Conservation (phyloP, 2,888 invertebrate species). For the Orthonevra nobilis region DNA sequence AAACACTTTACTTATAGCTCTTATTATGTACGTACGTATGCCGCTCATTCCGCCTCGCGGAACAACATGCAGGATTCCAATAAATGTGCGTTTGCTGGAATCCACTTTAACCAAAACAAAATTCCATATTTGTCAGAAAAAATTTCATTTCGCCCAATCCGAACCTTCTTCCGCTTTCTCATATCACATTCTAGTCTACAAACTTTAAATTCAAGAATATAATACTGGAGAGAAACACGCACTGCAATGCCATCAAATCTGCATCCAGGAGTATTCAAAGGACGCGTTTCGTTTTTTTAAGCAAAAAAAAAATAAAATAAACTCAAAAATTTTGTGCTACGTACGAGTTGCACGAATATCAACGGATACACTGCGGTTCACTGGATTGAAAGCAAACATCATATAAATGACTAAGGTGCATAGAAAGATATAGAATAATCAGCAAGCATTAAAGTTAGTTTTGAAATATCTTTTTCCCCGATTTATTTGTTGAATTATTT, state of each 20-base stretch:
- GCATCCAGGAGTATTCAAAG: neutral
- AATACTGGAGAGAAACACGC: neutral
- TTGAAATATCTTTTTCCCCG: too few species aligned
- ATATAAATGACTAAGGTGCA: too few species aligned
- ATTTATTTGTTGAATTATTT: too few species aligned
- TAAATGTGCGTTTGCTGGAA: constrained; percentile 3
- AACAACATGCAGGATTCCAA: constrained; percentile 19
- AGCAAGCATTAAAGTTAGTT: too few species aligned
- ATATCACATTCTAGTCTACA: neutral
- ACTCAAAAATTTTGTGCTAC: constrained; percentile 1
- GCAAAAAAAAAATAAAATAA: constrained; percentile 1
- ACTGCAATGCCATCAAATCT: neutral
- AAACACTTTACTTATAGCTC: constrained; percentile 16
- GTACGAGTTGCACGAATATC: too few species aligned
- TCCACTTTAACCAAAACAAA: constrained; percentile 2
- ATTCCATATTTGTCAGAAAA: neutral
- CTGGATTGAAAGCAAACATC: too few species aligned
- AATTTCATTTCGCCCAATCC: neutral
- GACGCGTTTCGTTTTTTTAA: constrained; percentile 9
- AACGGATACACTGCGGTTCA: too few species aligned
- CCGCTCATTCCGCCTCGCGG: neutral
- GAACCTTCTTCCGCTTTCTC: neutral
- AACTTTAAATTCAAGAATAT: constrained; percentile 1
- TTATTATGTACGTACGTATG: neutral
- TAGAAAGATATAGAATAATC: too few species aligned